Evolutionary conservation across 2,888 invertebrate genomes (phyloP), one percentile per base, ranked within the genome.

Genomic region (Macrophya alboannulata): DNA sequence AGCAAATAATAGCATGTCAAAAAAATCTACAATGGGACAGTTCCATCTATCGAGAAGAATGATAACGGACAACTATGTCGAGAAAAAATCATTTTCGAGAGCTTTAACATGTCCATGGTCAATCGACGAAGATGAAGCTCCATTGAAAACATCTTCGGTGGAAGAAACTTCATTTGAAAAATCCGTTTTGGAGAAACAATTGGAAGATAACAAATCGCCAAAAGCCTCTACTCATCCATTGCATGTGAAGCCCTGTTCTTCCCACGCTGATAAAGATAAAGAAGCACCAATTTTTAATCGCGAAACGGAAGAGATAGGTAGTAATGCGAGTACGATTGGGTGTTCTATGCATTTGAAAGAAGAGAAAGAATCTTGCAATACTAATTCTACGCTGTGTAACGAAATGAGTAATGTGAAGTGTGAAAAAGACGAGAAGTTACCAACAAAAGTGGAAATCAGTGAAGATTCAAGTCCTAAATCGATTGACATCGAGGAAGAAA

Each of bases 1-100:
- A n/a, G 62, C 25, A 43, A 81, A 81, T 81, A 81, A 59, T 62
- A 81, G 81, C 62, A 62, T 62, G 17, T 43, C 25, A 43, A 81
- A 43, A 59, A 81, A 43, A 43, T 43, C 1, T 43, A 25, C 62
- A 17, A 21, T 25, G 9, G 81, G 43, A 43, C 43, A 25, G 21
- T n/a, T 15, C n/a, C 12, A 59, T 81, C 0, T 43, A 1, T 10
- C 21, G 12, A 62, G 59, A 43, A 81, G 37, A n/a, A 25, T n/a
- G 12, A 15, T 62, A 25, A 21, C n/a, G 51, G 43, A 62, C 12
- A 81, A 62, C 37, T 25, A 81, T 25, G 12, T 81, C 2, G 81
- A 40, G 6, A 81, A 17, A 62, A 59, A 43, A 62, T 43, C 62
- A 15, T 21, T 43, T 62, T 25, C 9, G 3, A 43, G 43, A 21